Conservation (phyloP, 1,140 invertebrate genomes). For the Drosophila nikananu region DNA sequence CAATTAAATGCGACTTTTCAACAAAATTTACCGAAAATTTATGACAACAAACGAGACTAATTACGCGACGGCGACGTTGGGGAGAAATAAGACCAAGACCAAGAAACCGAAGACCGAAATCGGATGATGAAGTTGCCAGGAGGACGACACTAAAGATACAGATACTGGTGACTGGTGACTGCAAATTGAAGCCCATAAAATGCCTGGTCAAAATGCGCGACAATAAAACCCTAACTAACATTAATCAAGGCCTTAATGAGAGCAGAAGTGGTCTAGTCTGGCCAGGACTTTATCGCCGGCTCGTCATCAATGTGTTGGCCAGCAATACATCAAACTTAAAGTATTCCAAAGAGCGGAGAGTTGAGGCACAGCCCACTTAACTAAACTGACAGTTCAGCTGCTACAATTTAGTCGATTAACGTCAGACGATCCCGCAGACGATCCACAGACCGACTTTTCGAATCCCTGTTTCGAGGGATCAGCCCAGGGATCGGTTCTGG, state of each 20-base stretch:
- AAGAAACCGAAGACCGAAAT: conserved; percentile 27
- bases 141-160: conserved; percentile 13
- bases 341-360: conserved; percentile 11
- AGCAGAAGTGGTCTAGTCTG: conserved; percentile 30
- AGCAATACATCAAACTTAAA: conserved; percentile 65
- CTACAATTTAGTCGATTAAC: conserved; percentile 84
- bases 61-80: conserved; percentile 37
- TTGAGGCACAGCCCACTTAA: conserved; percentile 75
- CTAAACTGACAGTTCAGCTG: conserved; percentile 81
- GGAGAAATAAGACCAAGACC: not conserved
- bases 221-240: conserved; percentile 52
- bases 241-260: conserved; percentile 74
- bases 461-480: conserved; percentile 43
- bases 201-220: conserved; percentile 47
- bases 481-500: conserved; percentile 19
- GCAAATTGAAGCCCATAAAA: conserved; percentile 76
- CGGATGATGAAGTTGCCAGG: conserved; percentile 41
- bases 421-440: conserved; percentile 63
- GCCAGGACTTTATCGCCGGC: conserved; percentile 43
- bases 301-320: conserved; percentile 61
- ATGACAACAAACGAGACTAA: conserved; percentile 76
- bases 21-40: conserved; percentile 70
- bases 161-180: conserved; percentile 14
- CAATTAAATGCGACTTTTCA: conserved; percentile 81
- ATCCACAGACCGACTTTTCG: conserved; percentile 24